Conservation (phyloP, 2,888 invertebrate species). For the Pheosia gnoma region DNA sequence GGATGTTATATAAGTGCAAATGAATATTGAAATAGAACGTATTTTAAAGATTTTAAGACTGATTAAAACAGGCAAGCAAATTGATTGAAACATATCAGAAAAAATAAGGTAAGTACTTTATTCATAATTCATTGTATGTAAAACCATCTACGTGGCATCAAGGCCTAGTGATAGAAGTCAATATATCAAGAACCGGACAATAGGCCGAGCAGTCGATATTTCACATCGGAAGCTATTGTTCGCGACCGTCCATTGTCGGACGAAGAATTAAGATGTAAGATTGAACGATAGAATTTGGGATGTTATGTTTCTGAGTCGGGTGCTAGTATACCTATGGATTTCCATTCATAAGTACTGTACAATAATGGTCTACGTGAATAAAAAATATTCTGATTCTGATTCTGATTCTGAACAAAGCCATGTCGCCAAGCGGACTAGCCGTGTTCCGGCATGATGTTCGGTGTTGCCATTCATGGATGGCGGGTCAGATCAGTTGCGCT, state of each 20-base stretch:
- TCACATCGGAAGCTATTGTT: slow-evolving; percentile 51
- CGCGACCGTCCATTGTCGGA: slow-evolving; percentile 43
- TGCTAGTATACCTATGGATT: background rate
- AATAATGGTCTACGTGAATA: too few relatives aligned
- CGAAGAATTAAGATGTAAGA: slow-evolving; percentile 47
- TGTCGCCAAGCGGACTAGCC: too few relatives aligned
- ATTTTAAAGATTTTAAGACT: too few relatives aligned
- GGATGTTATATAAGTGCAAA: too few relatives aligned
- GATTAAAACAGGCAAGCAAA: too few relatives aligned
- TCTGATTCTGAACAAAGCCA: background rate
- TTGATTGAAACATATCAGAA: too few relatives aligned
- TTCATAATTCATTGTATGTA: slow-evolving; percentile 42
- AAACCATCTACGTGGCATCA: slow-evolving; percentile 34
- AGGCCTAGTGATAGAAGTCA: slow-evolving; percentile 39
- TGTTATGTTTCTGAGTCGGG: background rate
- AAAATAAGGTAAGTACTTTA: background rate
- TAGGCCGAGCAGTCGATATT: slow-evolving; percentile 50
- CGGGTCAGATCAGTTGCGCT: too few relatives aligned
- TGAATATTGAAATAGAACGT: too few relatives aligned
- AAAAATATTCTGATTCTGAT: too few relatives aligned
- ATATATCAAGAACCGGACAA: slow-evolving; percentile 60
- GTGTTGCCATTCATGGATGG: too few relatives aligned
- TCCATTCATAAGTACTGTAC: too few relatives aligned
- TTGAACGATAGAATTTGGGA: slow-evolving; percentile 30
- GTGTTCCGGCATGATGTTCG: too few relatives aligned